Evolutionary conservation across 2,888 invertebrate genomes (phyloP).

Genomic region (Chloroclystis v-ata): DNA sequence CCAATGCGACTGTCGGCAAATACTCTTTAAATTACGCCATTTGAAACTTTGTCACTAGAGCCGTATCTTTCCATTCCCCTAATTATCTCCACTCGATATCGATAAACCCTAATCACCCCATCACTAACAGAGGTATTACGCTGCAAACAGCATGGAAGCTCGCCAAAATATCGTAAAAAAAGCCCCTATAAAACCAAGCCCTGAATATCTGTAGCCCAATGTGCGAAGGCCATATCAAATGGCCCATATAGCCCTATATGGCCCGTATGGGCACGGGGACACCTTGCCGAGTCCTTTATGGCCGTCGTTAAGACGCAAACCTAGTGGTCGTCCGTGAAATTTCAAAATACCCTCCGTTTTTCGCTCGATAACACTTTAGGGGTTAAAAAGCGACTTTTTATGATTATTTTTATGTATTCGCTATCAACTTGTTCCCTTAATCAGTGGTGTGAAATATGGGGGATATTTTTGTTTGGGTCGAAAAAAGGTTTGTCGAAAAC

Average conservation of each 20-base stretch:
- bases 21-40: no score
- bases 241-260: conserved; percentile 5
- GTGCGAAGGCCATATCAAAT: conserved; percentile 19
- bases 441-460: not conserved
- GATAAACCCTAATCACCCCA: conserved; percentile 11
- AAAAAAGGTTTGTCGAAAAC: no score
- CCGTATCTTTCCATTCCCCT: no score
- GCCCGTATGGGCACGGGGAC: conserved; percentile 19
- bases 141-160: conserved; percentile 27
- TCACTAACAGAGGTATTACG: conserved; percentile 29
- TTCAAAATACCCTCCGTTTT: not conserved
- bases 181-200: conserved; percentile 32
- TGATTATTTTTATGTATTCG: conserved; percentile 1
- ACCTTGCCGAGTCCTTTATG: conserved; percentile 23
- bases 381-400: conserved; percentile 1
- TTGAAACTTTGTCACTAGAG: no score
- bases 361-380: conserved; percentile 2
- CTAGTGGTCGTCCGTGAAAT: not conserved
- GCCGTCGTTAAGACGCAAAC: not conserved
- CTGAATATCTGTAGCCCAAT: conserved; percentile 28
- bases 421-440: not conserved
- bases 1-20: no score
- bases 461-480: no score
- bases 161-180: conserved; percentile 36
- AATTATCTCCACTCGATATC: no score